Evolutionary conservation across 2,113 vertebrate species (phyloP), one percentile per base, ranked within the genome.

Genomic region (Tauraco erythrolophus): DNA sequence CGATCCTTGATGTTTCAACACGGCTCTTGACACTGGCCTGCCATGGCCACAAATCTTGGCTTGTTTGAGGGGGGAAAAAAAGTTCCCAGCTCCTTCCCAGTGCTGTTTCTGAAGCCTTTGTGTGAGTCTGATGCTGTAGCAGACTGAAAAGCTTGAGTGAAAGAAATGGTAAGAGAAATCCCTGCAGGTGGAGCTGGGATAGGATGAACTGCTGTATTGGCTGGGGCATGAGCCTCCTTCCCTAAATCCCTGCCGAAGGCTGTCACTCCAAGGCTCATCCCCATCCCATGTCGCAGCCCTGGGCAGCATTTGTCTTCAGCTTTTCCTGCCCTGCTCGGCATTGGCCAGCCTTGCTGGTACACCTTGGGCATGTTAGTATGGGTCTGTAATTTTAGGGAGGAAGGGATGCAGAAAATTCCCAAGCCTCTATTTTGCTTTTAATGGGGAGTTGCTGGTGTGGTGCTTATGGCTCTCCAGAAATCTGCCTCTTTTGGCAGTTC

Each of bases 321-420:
- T 83, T 62, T 83, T 92, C 48, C 70, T 5, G 5, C 74, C 56
- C 46, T 84, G 72, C 56, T 92, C 4, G 3, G 11, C 51, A 7
- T 53, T 5, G 9, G 30, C 51, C 69, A 78, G 27, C 35, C 25
- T 84, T 2, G 1, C 7, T 10, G 3, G 21, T 28, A 22, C 14
- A 31, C 77, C 72, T 19, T 3, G 6, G 84, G 56, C 48, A 13
- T 14, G 22, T 89, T 81, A 69, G 43, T 3, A 0, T 68, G 30
- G 35, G 39, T 51, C 90, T 94, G 69, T 97, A 88, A 92, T 96
- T 92, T 79, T 68, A 48, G 57, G 74, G 45, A 75, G 53, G 81
- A 91, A 93, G 90, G 82, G 82, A 57, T 90, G 57, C 70, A 95
- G 78, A 92, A 94, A 66, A 93, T 88, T 39, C 35, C 74, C 33